Evolutionary conservation across 1,140 invertebrate genomes (phyloP).

Genomic region (Drosophila sp.): DNA sequence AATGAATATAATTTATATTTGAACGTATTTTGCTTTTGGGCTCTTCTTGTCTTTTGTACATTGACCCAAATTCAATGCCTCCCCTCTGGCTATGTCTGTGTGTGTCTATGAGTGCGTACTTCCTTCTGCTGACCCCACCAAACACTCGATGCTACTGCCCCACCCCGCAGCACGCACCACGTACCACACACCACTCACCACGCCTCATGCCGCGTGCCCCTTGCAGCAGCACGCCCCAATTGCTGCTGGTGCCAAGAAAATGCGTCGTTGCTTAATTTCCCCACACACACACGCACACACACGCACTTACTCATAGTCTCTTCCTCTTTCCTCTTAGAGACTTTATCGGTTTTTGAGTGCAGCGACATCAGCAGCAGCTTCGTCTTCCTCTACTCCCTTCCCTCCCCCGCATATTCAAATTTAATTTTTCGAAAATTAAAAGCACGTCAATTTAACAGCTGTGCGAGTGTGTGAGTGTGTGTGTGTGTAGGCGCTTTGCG

Average conservation of each 20-base stretch:
- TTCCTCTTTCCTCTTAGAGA: constrained; percentile 2
- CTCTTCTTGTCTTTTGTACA: constrained; percentile 27
- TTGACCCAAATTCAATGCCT: constrained; percentile 44
- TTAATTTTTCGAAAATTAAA: constrained; percentile 77
- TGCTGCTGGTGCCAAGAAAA: constrained; percentile 77
- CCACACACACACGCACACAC: constrained; percentile 28
- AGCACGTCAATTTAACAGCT: constrained; percentile 70
- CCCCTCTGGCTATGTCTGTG: background rate
- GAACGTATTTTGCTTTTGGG: constrained; percentile 1
- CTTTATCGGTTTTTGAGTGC: constrained; percentile 55
- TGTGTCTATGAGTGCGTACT: constrained; percentile 28
- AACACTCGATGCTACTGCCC: constrained; percentile 8
- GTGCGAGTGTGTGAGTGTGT: constrained; percentile 46
- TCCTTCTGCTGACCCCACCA: constrained; percentile 36
- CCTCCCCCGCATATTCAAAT: constrained; percentile 68
- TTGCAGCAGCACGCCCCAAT: constrained; percentile 65
- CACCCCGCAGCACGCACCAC: background rate
- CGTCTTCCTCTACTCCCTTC: constrained; percentile 15
- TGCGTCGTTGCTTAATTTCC: constrained; percentile 78
- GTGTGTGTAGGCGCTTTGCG: constrained; percentile 58
- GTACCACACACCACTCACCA: background rate
- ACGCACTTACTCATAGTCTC: constrained; percentile 18
- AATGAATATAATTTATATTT: constrained; percentile 21
- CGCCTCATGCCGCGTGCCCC: constrained; percentile 1
- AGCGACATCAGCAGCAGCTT: constrained; percentile 45